phyloP scores from a whole-genome alignment of 1,140 invertebrate genomes.

The Leptestheria dahalacensis region DNA sequence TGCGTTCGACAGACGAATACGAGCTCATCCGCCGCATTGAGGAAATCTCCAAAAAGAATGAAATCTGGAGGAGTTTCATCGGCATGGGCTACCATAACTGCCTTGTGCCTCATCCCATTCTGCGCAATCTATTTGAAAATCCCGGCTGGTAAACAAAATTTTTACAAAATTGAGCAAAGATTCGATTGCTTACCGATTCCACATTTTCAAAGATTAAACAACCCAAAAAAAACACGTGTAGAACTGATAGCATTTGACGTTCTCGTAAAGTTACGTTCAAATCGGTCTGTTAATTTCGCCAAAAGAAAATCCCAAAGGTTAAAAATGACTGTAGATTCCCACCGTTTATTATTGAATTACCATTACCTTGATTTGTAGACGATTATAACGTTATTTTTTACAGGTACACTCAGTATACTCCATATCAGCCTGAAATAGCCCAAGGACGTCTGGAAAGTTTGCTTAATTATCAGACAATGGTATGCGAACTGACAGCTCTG shows the following conservation, averaged over 20 bases:
- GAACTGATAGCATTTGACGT: too few species aligned
- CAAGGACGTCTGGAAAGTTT: slow-evolving; percentile 90
- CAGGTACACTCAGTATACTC: slow-evolving; percentile 48
- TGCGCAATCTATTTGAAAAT: slow-evolving; percentile 97
- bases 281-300: too few species aligned
- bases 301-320: too few species aligned
- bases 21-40: slow-evolving; percentile 64
- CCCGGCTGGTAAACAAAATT: slow-evolving; percentile 95
- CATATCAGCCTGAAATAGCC: slow-evolving; percentile 71
- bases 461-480: slow-evolving; percentile 96
- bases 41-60: slow-evolving; percentile 68
- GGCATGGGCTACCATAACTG: slow-evolving; percentile 99
- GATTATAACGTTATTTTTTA: too few species aligned
- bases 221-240: too few species aligned
- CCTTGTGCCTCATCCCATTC: slow-evolving; percentile 83
- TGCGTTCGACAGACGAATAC: slow-evolving; percentile 55
- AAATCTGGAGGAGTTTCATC: slow-evolving; percentile 90
- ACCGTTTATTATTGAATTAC: too few species aligned
- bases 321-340: too few species aligned
- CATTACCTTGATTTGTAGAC: too few species aligned
- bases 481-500: slow-evolving; percentile 84
- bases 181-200: too few species aligned
- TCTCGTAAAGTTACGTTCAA: too few species aligned
- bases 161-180: slow-evolving; percentile 5
- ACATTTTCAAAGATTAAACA: slow-evolving; percentile 14